phyloP scores from a whole-genome alignment of 1,140 invertebrate genomes.

The Sipha flava region DNA sequence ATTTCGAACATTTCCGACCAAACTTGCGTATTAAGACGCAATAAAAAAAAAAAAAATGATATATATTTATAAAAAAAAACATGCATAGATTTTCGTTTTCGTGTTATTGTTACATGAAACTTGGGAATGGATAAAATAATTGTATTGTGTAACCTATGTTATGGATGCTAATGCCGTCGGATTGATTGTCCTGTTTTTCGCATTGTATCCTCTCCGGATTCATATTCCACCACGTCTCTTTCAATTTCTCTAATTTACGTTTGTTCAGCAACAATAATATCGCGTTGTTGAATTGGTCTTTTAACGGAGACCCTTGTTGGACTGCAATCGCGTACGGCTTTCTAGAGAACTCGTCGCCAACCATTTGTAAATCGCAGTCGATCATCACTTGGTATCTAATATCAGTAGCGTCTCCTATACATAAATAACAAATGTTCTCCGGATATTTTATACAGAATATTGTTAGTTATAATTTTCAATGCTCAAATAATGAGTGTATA shows the following conservation, averaged over 20 bases:
- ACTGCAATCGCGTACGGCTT: slow-evolving; percentile 95
- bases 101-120: too few relatives aligned
- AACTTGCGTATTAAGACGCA: too few relatives aligned
- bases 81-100: too few relatives aligned
- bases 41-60: too few relatives aligned
- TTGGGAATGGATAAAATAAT: too few relatives aligned
- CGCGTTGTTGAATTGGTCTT: slow-evolving; percentile 83
- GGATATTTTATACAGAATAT: too few relatives aligned
- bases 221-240: slow-evolving; percentile 92
- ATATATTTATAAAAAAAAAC: too few relatives aligned
- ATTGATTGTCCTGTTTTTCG: slow-evolving; percentile 81
- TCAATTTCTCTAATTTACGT: slow-evolving; percentile 80
- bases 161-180: slow-evolving; percentile 91
- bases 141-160: too few relatives aligned
- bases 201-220: slow-evolving; percentile 71
- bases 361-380: slow-evolving; percentile 81
- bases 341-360: slow-evolving; percentile 91
- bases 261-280: slow-evolving; percentile 89
- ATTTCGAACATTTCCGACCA: too few relatives aligned
- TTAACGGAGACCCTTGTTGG: slow-evolving; percentile 86
- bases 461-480: too few relatives aligned
- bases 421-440: neutral
- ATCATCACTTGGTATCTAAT: slow-evolving; percentile 78
- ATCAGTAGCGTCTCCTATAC: slow-evolving; percentile 77
- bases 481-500: too few relatives aligned